Base-by-base conservation (phyloP, 2,888 invertebrate genomes). In the Pilophorus perplexus region DNA sequence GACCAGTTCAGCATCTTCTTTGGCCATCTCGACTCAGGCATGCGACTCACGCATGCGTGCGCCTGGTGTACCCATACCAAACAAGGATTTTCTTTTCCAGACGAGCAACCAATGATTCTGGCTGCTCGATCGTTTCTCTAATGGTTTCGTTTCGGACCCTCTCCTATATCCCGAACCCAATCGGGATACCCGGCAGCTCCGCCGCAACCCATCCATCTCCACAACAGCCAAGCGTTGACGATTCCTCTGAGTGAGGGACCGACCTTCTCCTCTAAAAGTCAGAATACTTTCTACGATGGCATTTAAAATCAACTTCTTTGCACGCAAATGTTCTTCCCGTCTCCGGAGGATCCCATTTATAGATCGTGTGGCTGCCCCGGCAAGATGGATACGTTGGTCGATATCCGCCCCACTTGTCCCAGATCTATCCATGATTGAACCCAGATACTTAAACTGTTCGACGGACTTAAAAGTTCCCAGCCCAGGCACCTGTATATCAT, bases 171-270 rank as follows among this genome's bases (percentile, higher is more conserved):
- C n/a, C n/a, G n/a, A n/a, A n/a, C n/a, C 33, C 33, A 33, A 33
- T 33, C 33, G 6, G 33, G 33, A 33, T 33, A 33, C 33, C 6
- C 33, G 6, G 33, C 33, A 33, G 10, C 33, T 33, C 40, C 40
- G n/a, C n/a, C n/a, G n/a, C n/a, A n/a, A n/a, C n/a, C n/a, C 40
- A 12, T 40, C 40, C 40, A 40, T 40, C 40, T 40, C 12, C 40
- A 40, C 40, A 12, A 16, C 40, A 40, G 5, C 3, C 40, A 40
- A 5, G 3, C n/a, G n/a, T n/a, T n/a, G n/a, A n/a, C n/a, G n/a
- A n/a, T n/a, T n/a, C n/a, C n/a, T n/a, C n/a, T n/a, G 5, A 14
- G 4, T 40, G 12, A 40, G 40, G 40, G 40, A 40, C 40, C 4
- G 16, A 4, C 40, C 40, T 12, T 40, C 40, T 40, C 40, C 40